Base-by-base conservation (phyloP, 2,113 vertebrate genomes). In the Melanerpes formicivorus region DNA sequence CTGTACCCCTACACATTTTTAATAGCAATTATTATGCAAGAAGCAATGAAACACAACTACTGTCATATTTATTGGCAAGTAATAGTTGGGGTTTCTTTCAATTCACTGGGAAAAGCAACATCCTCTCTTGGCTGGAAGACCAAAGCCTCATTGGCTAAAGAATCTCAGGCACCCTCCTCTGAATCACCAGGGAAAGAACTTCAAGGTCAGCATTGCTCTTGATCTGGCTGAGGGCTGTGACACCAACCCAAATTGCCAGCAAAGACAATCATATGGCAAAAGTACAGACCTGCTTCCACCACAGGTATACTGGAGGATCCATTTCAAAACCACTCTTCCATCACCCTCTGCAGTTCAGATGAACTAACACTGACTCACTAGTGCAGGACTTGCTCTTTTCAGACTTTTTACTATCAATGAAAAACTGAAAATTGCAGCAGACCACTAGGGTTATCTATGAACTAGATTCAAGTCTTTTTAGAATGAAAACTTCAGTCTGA, bases 241-340 rank as follows among this genome's bases (percentile, higher is more conserved):
- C 23, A 80, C 26, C 25, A 62, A 70, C 12, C 18, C 55, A 48
- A 14, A 40, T 0, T 25, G 46, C 40, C 46, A 14, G 27, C 23
- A 7, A 23, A 65, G 23, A 11, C 30, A 42, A 50, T 1, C 6
- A 59, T 14, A 27, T 0, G 15, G 32, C 27, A 46, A 67, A 30
- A 46, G 27, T 9, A 67, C 9, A 27, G 42, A 34, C 21, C 34
- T 34, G 19, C 19, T 46, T 73, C 71, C 56, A 69, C 18, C 19
- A 30, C 2, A 1, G 8, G 18, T 4, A 26, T 4, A 22, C 18
- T 8, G 37, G 10, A 56, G 5, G 6, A 55, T 22, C n/a, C 1
- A 14, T 60, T 86, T 56, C 10, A 71, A 69, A 74, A 25, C 22
- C 40, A n/a, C 27, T 29, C 29, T 74, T 73, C 34, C 60, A 55